A percentile compares a stretch with the other conserved stretches of the same genome.
Evolutionary conservation across 2,113 vertebrate genomes (phyloP).

Genomic region (Phalacrocorax pelagicus): DNA sequence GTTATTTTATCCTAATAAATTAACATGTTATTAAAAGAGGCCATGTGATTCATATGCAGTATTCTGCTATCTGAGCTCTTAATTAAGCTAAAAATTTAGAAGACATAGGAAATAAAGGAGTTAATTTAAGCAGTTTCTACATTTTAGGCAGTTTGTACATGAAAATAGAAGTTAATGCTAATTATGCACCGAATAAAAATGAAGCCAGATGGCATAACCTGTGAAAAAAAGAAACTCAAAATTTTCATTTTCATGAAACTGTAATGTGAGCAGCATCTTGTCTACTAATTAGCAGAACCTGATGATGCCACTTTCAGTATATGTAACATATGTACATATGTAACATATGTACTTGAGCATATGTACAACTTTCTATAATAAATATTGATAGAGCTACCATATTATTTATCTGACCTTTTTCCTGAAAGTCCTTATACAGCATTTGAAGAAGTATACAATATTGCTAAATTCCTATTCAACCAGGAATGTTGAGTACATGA

Average conservation of each 20-base stretch:
- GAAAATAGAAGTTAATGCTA: conserved; percentile 60
- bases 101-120: conserved; percentile 33
- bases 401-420: conserved; percentile 6
- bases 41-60: background rate
- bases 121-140: background rate
- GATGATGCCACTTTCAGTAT: conserved; percentile 32
- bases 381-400: conserved; percentile 39
- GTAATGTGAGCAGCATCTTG: conserved; percentile 60
- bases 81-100: conserved; percentile 25
- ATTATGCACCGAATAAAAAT: conserved; percentile 56
- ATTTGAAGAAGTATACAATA: background rate
- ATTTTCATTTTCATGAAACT: conserved; percentile 60
- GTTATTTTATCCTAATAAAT: conserved; percentile 3
- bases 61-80: background rate
- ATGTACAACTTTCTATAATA: conserved; percentile 12
- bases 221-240: conserved; percentile 56
- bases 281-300: conserved; percentile 57
- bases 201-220: conserved; percentile 73
- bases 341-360: conserved; percentile 10
- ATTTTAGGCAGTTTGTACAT: conserved; percentile 29
- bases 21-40: background rate
- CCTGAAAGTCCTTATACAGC: background rate
- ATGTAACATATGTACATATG: background rate
- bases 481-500: background rate
- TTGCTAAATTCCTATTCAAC: background rate